Base-by-base conservation (phyloP, 2,888 invertebrate species). In the Philonicus albiceps region DNA sequence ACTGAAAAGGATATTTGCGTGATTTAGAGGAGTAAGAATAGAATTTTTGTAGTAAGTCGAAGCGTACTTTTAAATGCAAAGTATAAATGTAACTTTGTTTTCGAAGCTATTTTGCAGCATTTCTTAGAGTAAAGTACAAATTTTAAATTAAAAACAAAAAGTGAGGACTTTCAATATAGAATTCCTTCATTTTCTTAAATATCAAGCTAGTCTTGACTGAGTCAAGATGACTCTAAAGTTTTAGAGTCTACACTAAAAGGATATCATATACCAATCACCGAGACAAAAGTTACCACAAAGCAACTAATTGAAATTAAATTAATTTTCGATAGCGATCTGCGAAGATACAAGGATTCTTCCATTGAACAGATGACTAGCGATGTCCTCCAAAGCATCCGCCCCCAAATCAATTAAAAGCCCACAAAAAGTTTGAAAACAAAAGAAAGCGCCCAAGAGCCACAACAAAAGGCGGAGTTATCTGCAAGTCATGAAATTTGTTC, bases 401-500 rank as follows among this genome's bases (percentile, higher is more conserved):
- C 55, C 22, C 64, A 27, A 64, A 64, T 64, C 64, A 64, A 64
- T 64, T 64, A 64, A 49, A 16, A 1, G n/a, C 49, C n/a, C n/a
- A 49, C 49, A 49, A 49, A 49, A 49, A 64, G 27, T 64, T 13
- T 11, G 64, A 64, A 64, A 64, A 64, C 64, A 64, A 64, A n/a
- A 64, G 64, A 64, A 64, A 64, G 64, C 27, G 64, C 22, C 64
- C 64, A 64, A 27, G 22, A 27, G 27, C 64, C 64, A 16, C 22
- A 30, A 74, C 74, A 74, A 74, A 31, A 74, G 74, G 16, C 8
- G 55, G n/a, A 22, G 55, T 81, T 55, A 81, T 81, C 81, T 81
- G 81, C 81, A 81, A 81, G 81, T 81, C 81, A 81, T 81, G 81
- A 55, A 55, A 81, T 34, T 55, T 81, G 81, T 81, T 55, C 53